A percentile compares a stretch with the other conserved stretches of the same genome.
These are phyloP conservation scores for Catajapyx aquilonaris DNA, from an alignment of 1,140 invertebrate genomes.

Conservation along the genomic window DNA sequence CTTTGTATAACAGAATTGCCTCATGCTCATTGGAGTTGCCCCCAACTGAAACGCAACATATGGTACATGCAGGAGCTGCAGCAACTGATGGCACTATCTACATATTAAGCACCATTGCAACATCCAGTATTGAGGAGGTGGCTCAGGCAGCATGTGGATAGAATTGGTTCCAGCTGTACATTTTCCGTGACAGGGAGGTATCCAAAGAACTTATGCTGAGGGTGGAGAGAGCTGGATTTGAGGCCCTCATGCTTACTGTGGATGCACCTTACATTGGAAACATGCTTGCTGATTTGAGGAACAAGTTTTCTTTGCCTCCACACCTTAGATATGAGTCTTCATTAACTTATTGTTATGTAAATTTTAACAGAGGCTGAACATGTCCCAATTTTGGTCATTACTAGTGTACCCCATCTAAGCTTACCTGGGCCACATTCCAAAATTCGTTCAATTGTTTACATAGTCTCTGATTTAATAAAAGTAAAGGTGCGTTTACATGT, in stretches of 20 bases:
- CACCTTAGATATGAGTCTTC: constrained; percentile 64
- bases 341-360: too few species aligned
- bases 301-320: constrained; percentile 59
- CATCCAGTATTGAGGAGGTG: constrained; percentile 72
- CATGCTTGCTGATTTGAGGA: constrained; percentile 52
- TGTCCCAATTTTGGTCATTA: too few species aligned
- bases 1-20: too few species aligned
- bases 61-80: too few species aligned
- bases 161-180: constrained; percentile 83
- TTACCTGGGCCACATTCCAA: too few species aligned
- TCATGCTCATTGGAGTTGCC: too few species aligned
- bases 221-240: constrained; percentile 66
- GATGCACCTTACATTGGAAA: constrained; percentile 73
- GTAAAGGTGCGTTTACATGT: too few species aligned
- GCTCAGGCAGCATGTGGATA: constrained; percentile 41
- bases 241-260: constrained; percentile 72
- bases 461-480: too few species aligned
- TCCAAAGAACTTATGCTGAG: constrained; percentile 49
- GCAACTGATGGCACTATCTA: constrained; percentile 46
- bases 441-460: too few species aligned
- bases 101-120: constrained; percentile 68
- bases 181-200: constrained; percentile 58
- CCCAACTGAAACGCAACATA: too few species aligned
- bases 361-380: too few species aligned
- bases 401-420: too few species aligned